Evolutionary conservation across 2,888 invertebrate genomes (phyloP).

Genomic region (Drosophila kanekoi): DNA sequence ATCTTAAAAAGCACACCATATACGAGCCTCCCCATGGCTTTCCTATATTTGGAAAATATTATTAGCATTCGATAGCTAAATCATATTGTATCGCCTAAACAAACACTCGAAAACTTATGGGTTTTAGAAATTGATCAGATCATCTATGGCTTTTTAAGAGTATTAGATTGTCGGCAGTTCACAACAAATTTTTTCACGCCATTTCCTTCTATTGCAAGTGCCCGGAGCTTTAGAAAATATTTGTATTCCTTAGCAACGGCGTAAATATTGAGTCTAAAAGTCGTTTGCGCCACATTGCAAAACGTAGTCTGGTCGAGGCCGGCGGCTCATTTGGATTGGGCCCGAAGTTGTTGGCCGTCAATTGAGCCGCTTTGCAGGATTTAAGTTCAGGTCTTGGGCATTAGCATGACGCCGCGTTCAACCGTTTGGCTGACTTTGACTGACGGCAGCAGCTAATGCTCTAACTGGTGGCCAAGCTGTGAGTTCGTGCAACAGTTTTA

Average conservation of each 20-base stretch:
- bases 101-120: too few relatives aligned
- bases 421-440: conserved; percentile 60
- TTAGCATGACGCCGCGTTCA: conserved; percentile 22
- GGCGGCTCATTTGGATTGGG: conserved; percentile 7
- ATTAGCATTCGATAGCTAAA: too few relatives aligned
- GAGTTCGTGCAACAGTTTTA: conserved; percentile 61
- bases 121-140: too few relatives aligned
- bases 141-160: too few relatives aligned
- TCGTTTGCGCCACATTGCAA: conserved; percentile 23
- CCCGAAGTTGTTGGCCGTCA: conserved; percentile 47
- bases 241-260: conserved; percentile 56
- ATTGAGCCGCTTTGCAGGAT: conserved; percentile 49
- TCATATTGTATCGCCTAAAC: too few relatives aligned
- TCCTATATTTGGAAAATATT: too few relatives aligned
- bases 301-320: conserved; percentile 5
- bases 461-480: neutral
- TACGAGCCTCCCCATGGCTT: too few relatives aligned
- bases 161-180: too few relatives aligned
- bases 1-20: too few relatives aligned
- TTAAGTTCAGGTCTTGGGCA: conserved; percentile 49
- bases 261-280: conserved; percentile 45
- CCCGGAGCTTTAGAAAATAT: conserved; percentile 51
- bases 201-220: conserved; percentile 35
- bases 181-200: neutral
- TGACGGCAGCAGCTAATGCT: conserved; percentile 51